phyloP scores from a whole-genome alignment of 2,797 vertebrate species.

The Protosalanx chinensis region DNA sequence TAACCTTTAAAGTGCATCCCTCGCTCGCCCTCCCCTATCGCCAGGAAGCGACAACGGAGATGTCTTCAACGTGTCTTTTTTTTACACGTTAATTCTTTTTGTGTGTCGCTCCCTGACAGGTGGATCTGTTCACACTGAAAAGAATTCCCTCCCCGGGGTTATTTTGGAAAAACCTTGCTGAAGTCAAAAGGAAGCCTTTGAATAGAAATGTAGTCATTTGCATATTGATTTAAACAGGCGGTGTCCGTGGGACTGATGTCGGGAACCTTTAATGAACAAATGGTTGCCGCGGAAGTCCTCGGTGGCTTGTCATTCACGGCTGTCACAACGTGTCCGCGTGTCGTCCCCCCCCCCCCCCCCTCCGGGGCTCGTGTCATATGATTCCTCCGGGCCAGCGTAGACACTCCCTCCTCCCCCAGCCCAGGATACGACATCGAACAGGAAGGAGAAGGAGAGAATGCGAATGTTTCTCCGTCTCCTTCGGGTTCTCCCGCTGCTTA shows the following conservation, averaged over 20 bases:
- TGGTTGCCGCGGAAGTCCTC: conserved; percentile 34
- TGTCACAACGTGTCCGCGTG: conserved; percentile 49
- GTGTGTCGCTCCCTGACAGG: conserved; percentile 59
- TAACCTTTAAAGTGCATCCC: conserved; percentile 49
- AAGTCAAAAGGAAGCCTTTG: conserved; percentile 66
- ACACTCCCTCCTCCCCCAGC: background rate
- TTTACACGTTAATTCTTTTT: conserved; percentile 55
- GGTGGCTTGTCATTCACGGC: conserved; percentile 46
- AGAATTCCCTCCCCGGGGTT: conserved; percentile 57
- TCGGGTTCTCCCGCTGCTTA: background rate
- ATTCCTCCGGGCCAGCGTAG: background rate
- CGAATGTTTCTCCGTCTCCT: background rate
- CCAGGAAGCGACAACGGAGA: conserved; percentile 30
- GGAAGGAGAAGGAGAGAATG: background rate
- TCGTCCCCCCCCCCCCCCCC: no score
- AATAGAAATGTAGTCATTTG: conserved; percentile 69
- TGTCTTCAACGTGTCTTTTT: conserved; percentile 45
- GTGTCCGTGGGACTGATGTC: conserved; percentile 55
- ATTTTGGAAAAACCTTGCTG: conserved; percentile 64
- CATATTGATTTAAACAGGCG: conserved; percentile 69
- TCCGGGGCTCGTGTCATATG: background rate
- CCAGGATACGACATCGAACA: background rate
- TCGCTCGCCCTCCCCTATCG: conserved; percentile 22
- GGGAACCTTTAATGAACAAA: conserved; percentile 59
- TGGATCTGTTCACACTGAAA: conserved; percentile 56